These are phyloP conservation scores for Triplophysa dalaica DNA, from an alignment of 2,113 vertebrate species.

Conservation along the genomic window DNA sequence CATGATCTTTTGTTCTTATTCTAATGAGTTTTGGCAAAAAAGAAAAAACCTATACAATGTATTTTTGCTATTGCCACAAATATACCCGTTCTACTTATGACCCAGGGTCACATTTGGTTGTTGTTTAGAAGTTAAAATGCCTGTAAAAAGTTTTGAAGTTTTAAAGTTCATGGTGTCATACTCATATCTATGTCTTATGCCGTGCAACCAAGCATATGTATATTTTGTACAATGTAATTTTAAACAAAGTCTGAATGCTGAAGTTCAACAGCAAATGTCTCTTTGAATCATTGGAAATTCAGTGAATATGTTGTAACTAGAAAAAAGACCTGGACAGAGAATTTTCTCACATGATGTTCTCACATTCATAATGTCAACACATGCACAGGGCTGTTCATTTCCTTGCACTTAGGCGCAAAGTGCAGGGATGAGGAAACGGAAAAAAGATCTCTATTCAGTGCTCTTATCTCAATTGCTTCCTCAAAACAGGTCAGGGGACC, in stretches of 20 bases:
- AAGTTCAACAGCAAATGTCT: conserved; percentile 3
- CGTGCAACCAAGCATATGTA: background rate
- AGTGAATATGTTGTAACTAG: background rate
- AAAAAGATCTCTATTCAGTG: conserved; percentile 67
- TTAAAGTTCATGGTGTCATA: background rate
- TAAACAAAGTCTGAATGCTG: background rate
- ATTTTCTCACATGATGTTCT: conserved; percentile 59
- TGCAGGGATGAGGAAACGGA: conserved; percentile 64
- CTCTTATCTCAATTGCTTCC: conserved; percentile 86
- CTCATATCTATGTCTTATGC: background rate
- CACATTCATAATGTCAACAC: conserved; percentile 66
- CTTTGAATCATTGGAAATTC: background rate
- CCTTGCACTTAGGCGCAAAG: conserved; percentile 71
- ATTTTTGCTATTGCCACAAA: no score
- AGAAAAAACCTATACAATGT: no score
- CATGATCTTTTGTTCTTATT: no score
- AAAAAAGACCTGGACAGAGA: conserved; percentile 28
- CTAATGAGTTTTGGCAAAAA: no score
- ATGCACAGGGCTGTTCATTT: conserved; percentile 69
- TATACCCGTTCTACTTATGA: no score
- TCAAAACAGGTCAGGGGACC: conserved; percentile 74
- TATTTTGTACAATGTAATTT: background rate
- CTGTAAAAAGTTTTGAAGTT: no score
- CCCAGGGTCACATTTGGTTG: background rate
- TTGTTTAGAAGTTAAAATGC: background rate